phyloP scores from a whole-genome alignment of 2,888 invertebrate species.

The Caenorhabditis sp. region DNA sequence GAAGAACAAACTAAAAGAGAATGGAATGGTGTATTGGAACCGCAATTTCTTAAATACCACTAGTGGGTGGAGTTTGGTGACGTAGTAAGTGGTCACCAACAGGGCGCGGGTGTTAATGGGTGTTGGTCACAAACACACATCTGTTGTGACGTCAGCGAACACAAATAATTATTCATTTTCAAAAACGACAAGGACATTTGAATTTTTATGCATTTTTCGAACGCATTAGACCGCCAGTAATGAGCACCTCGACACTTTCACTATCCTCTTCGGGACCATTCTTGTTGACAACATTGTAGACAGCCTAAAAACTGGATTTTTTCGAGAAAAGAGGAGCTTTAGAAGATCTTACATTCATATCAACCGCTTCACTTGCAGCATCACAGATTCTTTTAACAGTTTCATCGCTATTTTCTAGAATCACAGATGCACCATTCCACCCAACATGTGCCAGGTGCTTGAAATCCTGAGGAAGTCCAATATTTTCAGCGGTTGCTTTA shows the following conservation, averaged over 20 bases:
- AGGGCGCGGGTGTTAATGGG: neutral
- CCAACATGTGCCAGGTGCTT: constrained; percentile 57
- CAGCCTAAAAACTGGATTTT: constrained; percentile 45
- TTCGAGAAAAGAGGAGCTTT: no score
- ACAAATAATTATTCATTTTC: neutral
- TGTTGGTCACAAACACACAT: neutral
- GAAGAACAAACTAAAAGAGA: no score
- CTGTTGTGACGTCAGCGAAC: neutral
- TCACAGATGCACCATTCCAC: constrained; percentile 50
- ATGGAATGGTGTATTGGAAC: no score
- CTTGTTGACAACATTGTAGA: constrained; percentile 55
- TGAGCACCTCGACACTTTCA: constrained; percentile 51
- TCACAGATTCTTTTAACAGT: constrained; percentile 47
- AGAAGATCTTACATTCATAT: constrained; percentile 43
- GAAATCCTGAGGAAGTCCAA: constrained; percentile 4
- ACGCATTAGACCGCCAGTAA: constrained; percentile 46
- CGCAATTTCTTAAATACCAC: neutral
- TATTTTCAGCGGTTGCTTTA: constrained; percentile 35
- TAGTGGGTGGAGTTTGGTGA: neutral
- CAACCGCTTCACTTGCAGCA: constrained; percentile 47
- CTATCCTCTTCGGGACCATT: constrained; percentile 45
- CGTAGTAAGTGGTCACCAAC: neutral
- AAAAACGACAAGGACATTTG: neutral
- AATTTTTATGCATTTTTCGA: constrained; percentile 21
- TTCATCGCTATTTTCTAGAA: constrained; percentile 45